Percentiles rank a stretch among this genome's conserved stretches.
phyloP scores from a whole-genome alignment of 2,797 vertebrate species.

The Hoplostethus atlanticus region DNA sequence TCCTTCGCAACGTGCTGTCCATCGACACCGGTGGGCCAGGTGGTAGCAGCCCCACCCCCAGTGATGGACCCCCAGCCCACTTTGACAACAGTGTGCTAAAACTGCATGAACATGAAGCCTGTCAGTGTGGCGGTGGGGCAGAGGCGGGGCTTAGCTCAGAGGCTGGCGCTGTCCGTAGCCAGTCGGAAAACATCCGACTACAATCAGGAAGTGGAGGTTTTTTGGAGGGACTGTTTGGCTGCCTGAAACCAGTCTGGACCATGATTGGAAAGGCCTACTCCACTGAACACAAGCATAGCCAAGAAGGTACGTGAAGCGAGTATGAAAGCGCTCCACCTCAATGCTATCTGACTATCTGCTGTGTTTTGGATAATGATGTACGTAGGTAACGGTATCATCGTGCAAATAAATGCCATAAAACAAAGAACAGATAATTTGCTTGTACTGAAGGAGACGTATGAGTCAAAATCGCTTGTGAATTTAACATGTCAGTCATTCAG shows the following conservation, averaged over 20 bases:
- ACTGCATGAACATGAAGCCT: slow-evolving; percentile 89
- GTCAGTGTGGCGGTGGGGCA: slow-evolving; percentile 79
- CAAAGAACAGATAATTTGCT: neutral
- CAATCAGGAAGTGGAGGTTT: slow-evolving; percentile 92
- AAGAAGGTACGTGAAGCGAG: slow-evolving; percentile 84
- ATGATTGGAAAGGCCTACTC: slow-evolving; percentile 98
- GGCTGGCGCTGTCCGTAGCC: slow-evolving; percentile 82
- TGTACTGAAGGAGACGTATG: too few relatives aligned
- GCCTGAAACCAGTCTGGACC: slow-evolving; percentile 95
- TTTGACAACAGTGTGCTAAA: slow-evolving; percentile 91
- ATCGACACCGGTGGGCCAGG: slow-evolving; percentile 83
- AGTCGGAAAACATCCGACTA: slow-evolving; percentile 86
- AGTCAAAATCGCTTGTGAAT: neutral
- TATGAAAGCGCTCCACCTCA: neutral
- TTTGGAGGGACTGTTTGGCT: slow-evolving; percentile 96
- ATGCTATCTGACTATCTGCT: neutral
- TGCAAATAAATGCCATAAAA: neutral
- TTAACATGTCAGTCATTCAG: slow-evolving; percentile 17
- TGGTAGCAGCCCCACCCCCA: slow-evolving; percentile 86
- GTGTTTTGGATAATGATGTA: neutral
- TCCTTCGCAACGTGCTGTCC: slow-evolving; percentile 92
- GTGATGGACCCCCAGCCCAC: slow-evolving; percentile 84
- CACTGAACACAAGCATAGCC: slow-evolving; percentile 94
- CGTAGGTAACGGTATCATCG: neutral
- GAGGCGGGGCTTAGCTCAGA: slow-evolving; percentile 79